Percentiles rank a stretch among this genome's conserved stretches.
phyloP scores from a whole-genome alignment of 2,113 vertebrate genomes.

The Anoplopoma fimbria region DNA sequence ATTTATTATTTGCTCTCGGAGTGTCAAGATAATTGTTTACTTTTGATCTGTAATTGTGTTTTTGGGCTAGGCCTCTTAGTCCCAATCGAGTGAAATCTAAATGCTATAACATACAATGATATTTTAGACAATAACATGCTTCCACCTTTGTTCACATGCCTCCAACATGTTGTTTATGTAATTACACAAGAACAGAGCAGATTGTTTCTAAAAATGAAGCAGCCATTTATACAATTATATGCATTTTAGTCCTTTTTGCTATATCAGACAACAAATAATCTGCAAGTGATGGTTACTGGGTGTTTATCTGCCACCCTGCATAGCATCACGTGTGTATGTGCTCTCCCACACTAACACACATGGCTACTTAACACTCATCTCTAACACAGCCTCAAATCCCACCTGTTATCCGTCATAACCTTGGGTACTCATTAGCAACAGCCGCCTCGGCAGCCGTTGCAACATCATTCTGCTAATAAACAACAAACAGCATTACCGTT shows the following conservation, averaged over 20 bases:
- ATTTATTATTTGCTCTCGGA: too few species aligned
- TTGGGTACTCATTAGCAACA: conserved; percentile 25
- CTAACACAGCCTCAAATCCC: conserved; percentile 14
- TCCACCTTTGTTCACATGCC: neutral
- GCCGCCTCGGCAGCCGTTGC: conserved; percentile 17
- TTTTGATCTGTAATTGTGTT: neutral
- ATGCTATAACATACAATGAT: neutral
- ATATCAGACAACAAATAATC: neutral
- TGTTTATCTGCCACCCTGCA: neutral
- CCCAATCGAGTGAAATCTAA: neutral
- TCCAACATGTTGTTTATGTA: neutral
- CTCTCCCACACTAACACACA: conserved; percentile 21
- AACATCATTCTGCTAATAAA: conserved; percentile 13
- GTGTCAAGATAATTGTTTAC: neutral
- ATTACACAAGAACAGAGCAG: neutral
- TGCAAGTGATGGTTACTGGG: neutral
- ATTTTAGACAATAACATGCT: neutral
- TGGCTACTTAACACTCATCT: conserved; percentile 25
- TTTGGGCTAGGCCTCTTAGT: neutral
- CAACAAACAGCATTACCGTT: conserved; percentile 14
- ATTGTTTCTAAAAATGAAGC: neutral
- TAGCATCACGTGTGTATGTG: neutral
- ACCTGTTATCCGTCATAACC: conserved; percentile 42
- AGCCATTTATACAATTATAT: neutral
- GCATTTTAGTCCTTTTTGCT: neutral